Base-by-base conservation (phyloP, 2,113 vertebrate genomes). In the Carassius auratus region DNA sequence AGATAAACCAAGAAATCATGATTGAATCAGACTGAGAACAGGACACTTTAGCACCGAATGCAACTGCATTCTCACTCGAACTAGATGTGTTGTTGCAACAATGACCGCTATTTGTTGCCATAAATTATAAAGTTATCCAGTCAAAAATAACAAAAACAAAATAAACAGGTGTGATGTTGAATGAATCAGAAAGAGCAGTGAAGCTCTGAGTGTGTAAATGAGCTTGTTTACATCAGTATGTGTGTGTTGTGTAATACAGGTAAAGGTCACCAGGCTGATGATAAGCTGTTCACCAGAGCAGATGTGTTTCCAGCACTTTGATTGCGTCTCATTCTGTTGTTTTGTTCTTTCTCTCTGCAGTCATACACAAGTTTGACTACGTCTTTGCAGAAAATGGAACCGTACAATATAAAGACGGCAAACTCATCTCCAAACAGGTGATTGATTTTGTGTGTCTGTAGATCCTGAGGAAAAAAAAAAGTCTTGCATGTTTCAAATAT, bases 311-410 rank as follows among this genome's bases (percentile, higher is more conserved):
- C 0, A 68, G 26, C 26, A 14, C 10, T 15, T 6, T 76, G 26
- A 76, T 8, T 45, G 17, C n/a, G 1, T 15, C 71, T 50, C 23
- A 23, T 77, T 36, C 21, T 33, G 62, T 66, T 71, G 26, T 33
- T 59, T 75, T 85, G 21, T 57, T 92, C 17, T 91, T 33, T 76
- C 12, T 55, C 14, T 0, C n/a, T 90, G 36, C 92, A 99, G 98
- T 99, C 83, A 94, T 99, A 14, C 90, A 96, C 81, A 99, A 98
- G 93, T 99, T 98, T 90, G 98, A 99, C 88, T 99, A 98, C 2
- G 96, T 99, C 85, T 99, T 99, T 76, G 97, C 97, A 0, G 98
- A 99, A 94, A 99, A 99, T 0, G 98, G 98, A 4, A 98, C 97
- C 0, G 98, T 99, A 90, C 97, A 99, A 71, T 99, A 99, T 89